Percentiles rank a stretch among this genome's conserved stretches.
These are phyloP conservation scores for Pachydiplax longipennis DNA, from an alignment of 2,888 invertebrate species.

Conservation along the genomic window DNA sequence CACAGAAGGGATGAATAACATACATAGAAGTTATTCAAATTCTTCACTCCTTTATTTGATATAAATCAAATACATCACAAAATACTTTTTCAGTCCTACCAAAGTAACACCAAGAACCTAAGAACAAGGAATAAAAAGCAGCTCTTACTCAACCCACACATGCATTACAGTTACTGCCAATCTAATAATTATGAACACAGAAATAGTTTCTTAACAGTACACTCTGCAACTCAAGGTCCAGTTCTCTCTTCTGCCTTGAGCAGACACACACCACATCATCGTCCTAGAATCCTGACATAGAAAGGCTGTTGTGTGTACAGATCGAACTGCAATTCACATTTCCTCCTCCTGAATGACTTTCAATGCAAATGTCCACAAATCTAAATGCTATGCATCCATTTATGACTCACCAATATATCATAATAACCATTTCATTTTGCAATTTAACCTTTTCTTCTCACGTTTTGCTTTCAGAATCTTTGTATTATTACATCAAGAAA, in stretches of 20 bases:
- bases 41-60: slow-evolving; percentile 30
- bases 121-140: neutral
- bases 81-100: neutral
- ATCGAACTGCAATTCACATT: neutral
- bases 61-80: slow-evolving; percentile 12
- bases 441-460: neutral
- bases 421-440: neutral
- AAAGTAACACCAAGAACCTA: neutral
- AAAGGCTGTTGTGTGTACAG: neutral
- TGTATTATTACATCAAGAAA: neutral
- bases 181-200: neutral
- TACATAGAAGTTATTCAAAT: slow-evolving; percentile 38
- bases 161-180: neutral
- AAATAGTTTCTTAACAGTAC: neutral
- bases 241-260: neutral
- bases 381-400: neutral
- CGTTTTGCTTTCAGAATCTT: neutral
- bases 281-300: neutral
- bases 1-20: slow-evolving; percentile 31
- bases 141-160: neutral
- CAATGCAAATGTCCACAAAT: neutral
- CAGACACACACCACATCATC: neutral
- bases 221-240: neutral
- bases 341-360: neutral
- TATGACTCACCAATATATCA: neutral